phyloP scores from a whole-genome alignment of 53 echinoderm and acorn worm species.

The Luidia sarsii region DNA sequence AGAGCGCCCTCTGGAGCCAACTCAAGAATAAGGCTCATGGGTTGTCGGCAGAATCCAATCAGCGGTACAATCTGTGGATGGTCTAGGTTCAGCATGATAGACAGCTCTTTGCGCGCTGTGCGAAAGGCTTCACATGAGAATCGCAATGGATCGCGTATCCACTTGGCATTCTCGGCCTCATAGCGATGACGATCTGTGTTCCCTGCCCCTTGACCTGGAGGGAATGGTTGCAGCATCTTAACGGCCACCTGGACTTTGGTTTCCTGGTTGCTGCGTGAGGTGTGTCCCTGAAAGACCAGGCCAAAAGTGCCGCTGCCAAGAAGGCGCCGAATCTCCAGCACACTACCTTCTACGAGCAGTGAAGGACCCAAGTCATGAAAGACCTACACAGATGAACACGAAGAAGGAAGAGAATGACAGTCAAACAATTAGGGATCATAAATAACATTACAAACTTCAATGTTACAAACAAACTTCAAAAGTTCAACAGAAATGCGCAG shows the following conservation, averaged over 20 bases:
- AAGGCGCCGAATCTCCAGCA: conserved; percentile 77
- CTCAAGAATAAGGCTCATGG: conserved; percentile 91
- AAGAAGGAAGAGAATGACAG: background rate
- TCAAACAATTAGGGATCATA: too few relatives aligned
- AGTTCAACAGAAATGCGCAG: too few relatives aligned
- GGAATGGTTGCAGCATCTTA: conserved; percentile 94
- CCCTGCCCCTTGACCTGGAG: conserved; percentile 87
- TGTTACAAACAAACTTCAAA: too few relatives aligned
- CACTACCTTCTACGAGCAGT: conserved; percentile 63
- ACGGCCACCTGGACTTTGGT: conserved; percentile 69
- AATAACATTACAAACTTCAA: too few relatives aligned
- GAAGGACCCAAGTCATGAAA: conserved; percentile 79
- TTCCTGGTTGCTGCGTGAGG: background rate
- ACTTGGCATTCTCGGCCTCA: conserved; percentile 88
- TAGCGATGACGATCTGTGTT: conserved; percentile 79
- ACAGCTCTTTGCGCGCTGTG: conserved; percentile 89
- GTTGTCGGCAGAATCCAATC: conserved; percentile 86
- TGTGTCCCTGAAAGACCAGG: conserved; percentile 86
- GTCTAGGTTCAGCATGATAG: conserved; percentile 80
- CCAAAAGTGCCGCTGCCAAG: conserved; percentile 97
- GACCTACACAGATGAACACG: conserved; percentile 58
- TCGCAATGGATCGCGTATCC: conserved; percentile 81
- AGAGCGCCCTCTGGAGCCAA: conserved; percentile 88
- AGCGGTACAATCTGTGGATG: conserved; percentile 90
- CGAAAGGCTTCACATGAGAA: conserved; percentile 90